Conservation (phyloP, 2,888 invertebrate species). For the Candidula unifasciata region DNA sequence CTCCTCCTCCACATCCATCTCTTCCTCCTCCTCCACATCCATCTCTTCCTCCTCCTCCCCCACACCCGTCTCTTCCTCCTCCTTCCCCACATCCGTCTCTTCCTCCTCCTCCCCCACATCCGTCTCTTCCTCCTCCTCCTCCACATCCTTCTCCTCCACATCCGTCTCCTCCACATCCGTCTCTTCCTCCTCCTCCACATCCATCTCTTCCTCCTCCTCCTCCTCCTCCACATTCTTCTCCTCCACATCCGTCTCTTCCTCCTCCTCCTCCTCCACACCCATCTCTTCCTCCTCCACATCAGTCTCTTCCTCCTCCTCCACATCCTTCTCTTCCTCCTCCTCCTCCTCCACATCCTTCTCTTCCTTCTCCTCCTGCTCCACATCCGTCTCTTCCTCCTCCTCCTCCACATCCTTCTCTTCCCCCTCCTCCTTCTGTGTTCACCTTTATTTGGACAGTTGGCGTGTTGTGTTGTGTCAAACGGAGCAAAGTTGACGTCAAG, state of each 20-base stretch:
- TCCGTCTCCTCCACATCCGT: background rate
- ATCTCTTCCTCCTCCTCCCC: conserved; percentile 44
- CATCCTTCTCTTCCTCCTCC: conserved; percentile 41
- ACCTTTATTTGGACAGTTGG: no score
- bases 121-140: conserved; percentile 40
- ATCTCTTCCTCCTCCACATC: background rate
- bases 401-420: background rate
- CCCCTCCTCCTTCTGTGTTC: background rate
- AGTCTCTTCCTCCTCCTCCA: conserved; percentile 5
- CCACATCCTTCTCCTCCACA: background rate
- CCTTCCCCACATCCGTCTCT: conserved; percentile 48
- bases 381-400: background rate
- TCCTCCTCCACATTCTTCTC: no score
- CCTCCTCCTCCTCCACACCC: background rate
- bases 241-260: no score
- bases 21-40: conserved; percentile 43
- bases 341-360: conserved; percentile 44
- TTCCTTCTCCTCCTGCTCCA: conserved; percentile 18
- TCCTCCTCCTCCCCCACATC: conserved; percentile 44
- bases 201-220: no score
- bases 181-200: conserved; percentile 14
- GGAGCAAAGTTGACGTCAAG: no score
- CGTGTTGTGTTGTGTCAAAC: no score
- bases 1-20: conserved; percentile 40
- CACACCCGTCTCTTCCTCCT: conserved; percentile 43